Evolutionary conservation across 1,140 invertebrate genomes (phyloP).

Genomic region (Caenorhabditis inopinata): DNA sequence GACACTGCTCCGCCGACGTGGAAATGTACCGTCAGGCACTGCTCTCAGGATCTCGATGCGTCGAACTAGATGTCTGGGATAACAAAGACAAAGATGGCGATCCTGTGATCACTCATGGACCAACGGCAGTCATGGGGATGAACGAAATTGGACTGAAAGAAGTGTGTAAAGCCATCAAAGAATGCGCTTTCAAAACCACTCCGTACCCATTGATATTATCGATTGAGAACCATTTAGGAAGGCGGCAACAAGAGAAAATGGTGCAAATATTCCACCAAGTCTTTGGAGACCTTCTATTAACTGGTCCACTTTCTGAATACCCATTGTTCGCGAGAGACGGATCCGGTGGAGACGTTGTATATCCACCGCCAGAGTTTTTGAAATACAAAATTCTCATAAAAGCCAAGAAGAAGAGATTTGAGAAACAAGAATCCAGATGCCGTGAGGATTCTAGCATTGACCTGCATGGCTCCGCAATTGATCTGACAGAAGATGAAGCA

Average conservation of each 20-base stretch:
- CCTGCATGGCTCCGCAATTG: neutral
- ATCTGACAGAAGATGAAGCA: neutral
- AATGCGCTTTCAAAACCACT: conserved; percentile 95
- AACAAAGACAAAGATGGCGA: conserved; percentile 89
- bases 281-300: conserved; percentile 85
- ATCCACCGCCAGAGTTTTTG: conserved; percentile 82
- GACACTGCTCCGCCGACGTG: conserved; percentile 16
- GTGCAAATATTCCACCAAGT: conserved; percentile 98
- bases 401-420: conserved; percentile 77
- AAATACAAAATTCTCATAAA: conserved; percentile 96
- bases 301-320: conserved; percentile 81
- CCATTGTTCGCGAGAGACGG: conserved; percentile 74
- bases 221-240: conserved; percentile 90
- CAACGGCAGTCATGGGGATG: conserved; percentile 43
- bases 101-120: conserved; percentile 93
- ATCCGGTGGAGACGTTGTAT: conserved; percentile 71
- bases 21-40: conserved; percentile 71
- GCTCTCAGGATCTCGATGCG: conserved; percentile 87
- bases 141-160: conserved; percentile 70
- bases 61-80: conserved; percentile 98
- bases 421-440: neutral
- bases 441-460: neutral
- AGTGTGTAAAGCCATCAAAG: conserved; percentile 89
- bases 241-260: conserved; percentile 80
- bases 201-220: conserved; percentile 94